Conservation (phyloP, 2,797 vertebrate genomes). For the Micropoecilia bifurca region DNA sequence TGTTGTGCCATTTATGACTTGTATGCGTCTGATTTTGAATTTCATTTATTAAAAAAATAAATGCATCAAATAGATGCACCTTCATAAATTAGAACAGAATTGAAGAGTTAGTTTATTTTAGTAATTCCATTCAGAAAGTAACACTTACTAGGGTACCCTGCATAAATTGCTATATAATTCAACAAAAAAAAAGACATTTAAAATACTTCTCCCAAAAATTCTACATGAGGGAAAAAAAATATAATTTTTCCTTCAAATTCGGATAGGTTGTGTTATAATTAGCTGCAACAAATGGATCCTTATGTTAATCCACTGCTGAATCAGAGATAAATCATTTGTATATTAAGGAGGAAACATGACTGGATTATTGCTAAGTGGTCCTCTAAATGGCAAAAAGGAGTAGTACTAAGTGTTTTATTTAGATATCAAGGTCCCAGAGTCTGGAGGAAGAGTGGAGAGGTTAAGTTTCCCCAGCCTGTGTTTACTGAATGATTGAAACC, state of each 20-base stretch:
- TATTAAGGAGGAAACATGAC: not conserved
- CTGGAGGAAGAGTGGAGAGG: not conserved
- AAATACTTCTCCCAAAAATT: not conserved
- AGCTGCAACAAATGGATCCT: not conserved
- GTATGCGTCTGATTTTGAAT: not conserved
- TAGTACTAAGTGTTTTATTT: not conserved
- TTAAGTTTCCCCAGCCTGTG: not conserved
- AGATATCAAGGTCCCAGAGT: not conserved
- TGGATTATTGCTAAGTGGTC: not conserved
- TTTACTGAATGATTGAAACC: not conserved
- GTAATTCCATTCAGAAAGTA: not conserved
- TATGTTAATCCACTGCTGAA: not conserved
- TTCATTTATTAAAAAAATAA: not conserved
- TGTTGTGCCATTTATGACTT: not conserved
- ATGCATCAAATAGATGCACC: not conserved
- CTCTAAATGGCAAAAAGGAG: not conserved
- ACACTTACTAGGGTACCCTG: not conserved
- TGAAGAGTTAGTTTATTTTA: not conserved
- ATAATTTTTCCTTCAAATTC: too few relatives aligned
- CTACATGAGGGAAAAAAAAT: not conserved
- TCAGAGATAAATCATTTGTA: not conserved
- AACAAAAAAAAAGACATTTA: not conserved
- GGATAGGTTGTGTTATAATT: too few relatives aligned
- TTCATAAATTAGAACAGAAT: not conserved
- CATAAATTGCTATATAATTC: not conserved